Base-by-base conservation (phyloP, 2,797 vertebrate genomes). In the Tarsius wallacei region DNA sequence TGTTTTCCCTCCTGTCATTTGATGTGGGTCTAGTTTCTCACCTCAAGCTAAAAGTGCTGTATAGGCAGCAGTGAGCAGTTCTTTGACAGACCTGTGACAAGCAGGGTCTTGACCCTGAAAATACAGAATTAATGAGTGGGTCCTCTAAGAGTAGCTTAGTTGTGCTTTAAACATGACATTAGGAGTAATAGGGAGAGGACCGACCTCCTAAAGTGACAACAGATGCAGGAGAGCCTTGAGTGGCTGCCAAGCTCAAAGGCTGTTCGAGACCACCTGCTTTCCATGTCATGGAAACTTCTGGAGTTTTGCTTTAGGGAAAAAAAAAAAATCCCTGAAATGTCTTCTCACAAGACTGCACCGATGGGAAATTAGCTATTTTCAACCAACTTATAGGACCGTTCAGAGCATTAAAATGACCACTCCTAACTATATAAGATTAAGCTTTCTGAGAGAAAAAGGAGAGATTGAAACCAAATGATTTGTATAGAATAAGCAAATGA, bases 201-300 rank as follows among this genome's bases (percentile, higher is more conserved):
- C 26, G 31, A 21, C 59, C 96, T 87, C 68, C 77, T 51, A 64
- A 90, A 96, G 64, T 84, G 68, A 85, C 83, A 90, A 90, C 74
- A 94, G 66, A 71, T 36, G 57, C 81, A 57, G 47, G 61, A 81
- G 26, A 74, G n/a, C 49, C 53, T 66, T 73, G 76, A 61, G 63
- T 6, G 36, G 59, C 80, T 93, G 86, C 91, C 96, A 93, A 1
- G 68, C 31, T 22, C 17, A 96, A 82, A 83, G 36, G 74, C 4
- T 55, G 49, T 31, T 73, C 12, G 13, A 42, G 55, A 51, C 36
- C 91, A 82, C 80, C 90, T 95, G 94, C 87, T 97, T 83, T 36
- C 66, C 61, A 49, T 24, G 57, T 68, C 96, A 73, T 74, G 78
- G 61, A 85, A 61, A 83, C 26, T 12, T 89, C 64, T 55, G 53